Percentiles rank a stretch among this genome's conserved stretches.
Conservation (phyloP, 2,113 vertebrate genomes). For the Xenotilapia longispinis region DNA sequence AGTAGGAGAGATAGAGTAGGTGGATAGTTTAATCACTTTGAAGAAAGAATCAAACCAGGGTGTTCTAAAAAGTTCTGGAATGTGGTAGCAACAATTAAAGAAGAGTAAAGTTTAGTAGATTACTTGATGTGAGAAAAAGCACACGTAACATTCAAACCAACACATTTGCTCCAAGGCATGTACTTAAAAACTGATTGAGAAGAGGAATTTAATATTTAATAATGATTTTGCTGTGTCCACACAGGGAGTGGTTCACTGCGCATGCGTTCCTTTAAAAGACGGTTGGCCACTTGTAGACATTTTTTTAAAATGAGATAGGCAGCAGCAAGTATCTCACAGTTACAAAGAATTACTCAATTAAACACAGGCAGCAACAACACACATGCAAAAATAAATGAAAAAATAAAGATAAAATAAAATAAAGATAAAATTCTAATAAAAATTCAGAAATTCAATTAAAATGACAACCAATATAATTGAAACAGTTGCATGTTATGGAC, state of each 20-base stretch:
- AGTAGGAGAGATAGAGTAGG: slow-evolving; percentile 24
- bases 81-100: slow-evolving; percentile 16
- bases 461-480: background rate
- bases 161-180: background rate
- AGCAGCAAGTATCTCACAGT: background rate
- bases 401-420: background rate
- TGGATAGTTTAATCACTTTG: slow-evolving; percentile 25
- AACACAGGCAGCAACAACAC: background rate
- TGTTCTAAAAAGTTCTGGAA: background rate
- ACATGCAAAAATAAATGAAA: background rate
- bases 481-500: background rate
- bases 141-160: background rate
- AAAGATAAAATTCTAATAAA: background rate
- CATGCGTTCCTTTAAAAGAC: background rate
- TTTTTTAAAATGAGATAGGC: background rate
- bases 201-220: background rate
- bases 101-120: background rate
- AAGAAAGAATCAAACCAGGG: background rate
- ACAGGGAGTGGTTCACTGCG: background rate
- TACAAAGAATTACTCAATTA: background rate
- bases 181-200: background rate
- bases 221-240: background rate
- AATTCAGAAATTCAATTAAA: background rate
- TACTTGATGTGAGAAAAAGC: slow-evolving; percentile 24
- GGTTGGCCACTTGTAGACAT: background rate